Conservation (phyloP, 2,888 invertebrate species). For the Helicoverpa assulta region DNA sequence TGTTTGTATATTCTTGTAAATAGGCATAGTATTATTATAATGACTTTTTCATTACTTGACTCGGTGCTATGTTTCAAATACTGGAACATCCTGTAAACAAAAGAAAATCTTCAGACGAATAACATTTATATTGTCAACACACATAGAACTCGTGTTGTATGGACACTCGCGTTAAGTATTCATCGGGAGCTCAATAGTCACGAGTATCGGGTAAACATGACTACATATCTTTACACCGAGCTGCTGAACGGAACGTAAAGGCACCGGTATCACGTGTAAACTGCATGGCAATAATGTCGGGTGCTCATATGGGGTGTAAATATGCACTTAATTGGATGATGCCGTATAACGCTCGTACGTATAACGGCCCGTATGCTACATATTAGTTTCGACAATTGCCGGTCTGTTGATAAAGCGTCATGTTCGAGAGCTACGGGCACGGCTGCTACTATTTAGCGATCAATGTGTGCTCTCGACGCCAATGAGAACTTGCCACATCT, state of each 20-base stretch:
- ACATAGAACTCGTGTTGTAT: not conserved
- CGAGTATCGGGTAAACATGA: conserved; percentile 33
- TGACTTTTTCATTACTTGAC: not conserved
- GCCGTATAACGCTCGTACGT: conserved; percentile 66
- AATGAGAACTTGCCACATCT: conserved; percentile 13
- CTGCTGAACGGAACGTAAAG: conserved; percentile 40
- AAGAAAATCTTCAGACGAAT: not conserved
- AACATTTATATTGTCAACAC: not conserved
- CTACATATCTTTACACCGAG: conserved; percentile 48
- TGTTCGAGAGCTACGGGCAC: conserved; percentile 45
- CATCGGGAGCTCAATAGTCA: conserved; percentile 36
- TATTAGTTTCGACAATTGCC: conserved; percentile 70
- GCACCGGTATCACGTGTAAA: conserved; percentile 56
- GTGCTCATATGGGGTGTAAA: conserved; percentile 65
- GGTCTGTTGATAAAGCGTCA: conserved; percentile 63
- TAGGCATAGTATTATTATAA: not conserved
- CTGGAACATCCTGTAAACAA: not conserved
- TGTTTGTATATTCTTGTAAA: not conserved
- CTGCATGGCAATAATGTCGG: conserved; percentile 55
- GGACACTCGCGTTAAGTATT: conserved; percentile 25
- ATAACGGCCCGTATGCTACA: conserved; percentile 60
- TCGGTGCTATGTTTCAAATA: not conserved
- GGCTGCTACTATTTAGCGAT: conserved; percentile 47
- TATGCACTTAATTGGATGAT: conserved; percentile 75
- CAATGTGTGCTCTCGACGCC: conserved; percentile 32